Evolutionary conservation across 2,113 vertebrate species (phyloP).

Genomic region (Coracopsis vasa): DNA sequence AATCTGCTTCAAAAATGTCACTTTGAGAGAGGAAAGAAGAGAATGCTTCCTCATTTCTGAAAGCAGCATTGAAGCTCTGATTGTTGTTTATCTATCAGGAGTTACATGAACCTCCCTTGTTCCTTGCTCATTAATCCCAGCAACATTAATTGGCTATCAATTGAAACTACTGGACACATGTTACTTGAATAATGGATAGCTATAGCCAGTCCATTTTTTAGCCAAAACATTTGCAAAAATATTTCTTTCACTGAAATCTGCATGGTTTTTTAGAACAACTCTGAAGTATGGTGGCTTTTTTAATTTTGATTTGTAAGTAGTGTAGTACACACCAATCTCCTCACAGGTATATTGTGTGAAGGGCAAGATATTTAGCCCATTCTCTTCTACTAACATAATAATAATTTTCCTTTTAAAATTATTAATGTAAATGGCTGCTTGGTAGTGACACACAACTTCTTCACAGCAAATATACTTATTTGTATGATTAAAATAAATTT

Average conservation of each 20-base stretch:
- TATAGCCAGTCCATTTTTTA: neutral
- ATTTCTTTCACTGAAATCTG: neutral
- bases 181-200: neutral
- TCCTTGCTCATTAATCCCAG: neutral
- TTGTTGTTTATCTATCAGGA: neutral
- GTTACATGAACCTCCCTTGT: neutral
- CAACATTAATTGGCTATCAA: neutral
- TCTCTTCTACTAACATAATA: neutral
- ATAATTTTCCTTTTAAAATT: neutral
- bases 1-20: neutral
- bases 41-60: neutral
- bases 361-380: neutral
- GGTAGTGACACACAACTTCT: neutral
- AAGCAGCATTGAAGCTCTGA: neutral
- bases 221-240: neutral
- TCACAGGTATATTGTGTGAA: rapidly evolving
- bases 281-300: neutral
- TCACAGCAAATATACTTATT: neutral
- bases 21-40: neutral
- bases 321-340: neutral
- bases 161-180: neutral
- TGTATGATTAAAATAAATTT: neutral
- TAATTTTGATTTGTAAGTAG: neutral
- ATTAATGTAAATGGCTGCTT: neutral
- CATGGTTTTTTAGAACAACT: neutral